Evolutionary conservation across 2,888 invertebrate species (phyloP), one percentile per base, ranked within the genome.

Genomic region (Lithosia quadra): DNA sequence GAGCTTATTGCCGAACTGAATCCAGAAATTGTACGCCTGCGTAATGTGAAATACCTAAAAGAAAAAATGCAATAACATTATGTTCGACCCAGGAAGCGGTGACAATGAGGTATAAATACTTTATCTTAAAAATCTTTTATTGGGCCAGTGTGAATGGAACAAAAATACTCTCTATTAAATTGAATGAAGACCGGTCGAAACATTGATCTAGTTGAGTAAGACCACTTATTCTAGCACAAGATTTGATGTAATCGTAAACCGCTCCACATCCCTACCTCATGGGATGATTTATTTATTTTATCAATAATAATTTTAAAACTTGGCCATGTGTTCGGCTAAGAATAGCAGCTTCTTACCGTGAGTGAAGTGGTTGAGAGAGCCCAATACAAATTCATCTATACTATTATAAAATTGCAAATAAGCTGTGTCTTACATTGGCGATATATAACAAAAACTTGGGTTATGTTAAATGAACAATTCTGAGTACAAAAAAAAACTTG

Each of bases 271-370:
- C 65, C 69, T 49, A 71, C 67, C 64, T 61, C 67, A 57, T 67
- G 4, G 13, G 28, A 67, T 67, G 58, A 71, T 71, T 71, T 71
- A 71, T 71, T 71, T 71, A 71, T 67, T 71, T 70, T 60, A 70
- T 67, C 66, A 66, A 67, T 67, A 70, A 67, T 70, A 66, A 69
- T 70, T 71, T 71, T 67, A 67, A 71, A 64, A 61, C 61, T 36
- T 67, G 64, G 70, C 70, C 70, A 71, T 71, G 64, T 71, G 67
- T 43, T 67, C 60, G 60, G 43, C 70, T 67, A 70, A 67, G 70
- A 70, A 70, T 71, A 71, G 64, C 10, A 58, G 56, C 28, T 67
- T 39, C 63, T 71, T 71, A 64, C 60, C 64, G 58, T 57, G 65
- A 64, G 63, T 61, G 63, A 66, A 63, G 59, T 64, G 58, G 24